Evolutionary conservation across 2,888 invertebrate species (phyloP), one percentile per base, ranked within the genome.

Genomic region (Macrophya annulata): DNA sequence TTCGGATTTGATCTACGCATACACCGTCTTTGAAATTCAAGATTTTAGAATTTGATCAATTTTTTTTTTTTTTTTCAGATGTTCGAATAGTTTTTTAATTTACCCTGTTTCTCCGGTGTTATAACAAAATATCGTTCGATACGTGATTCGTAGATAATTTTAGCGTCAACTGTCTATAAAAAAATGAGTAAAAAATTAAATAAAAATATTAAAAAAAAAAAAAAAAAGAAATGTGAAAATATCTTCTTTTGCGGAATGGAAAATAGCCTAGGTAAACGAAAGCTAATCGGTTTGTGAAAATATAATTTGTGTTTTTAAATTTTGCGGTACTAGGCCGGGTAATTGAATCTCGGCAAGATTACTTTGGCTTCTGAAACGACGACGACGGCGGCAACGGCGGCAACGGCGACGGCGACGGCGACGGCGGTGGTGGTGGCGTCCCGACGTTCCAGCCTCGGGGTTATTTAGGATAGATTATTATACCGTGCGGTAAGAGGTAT

Each of bases 381-480:
- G 40, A n/a, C n/a, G 82, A 81, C 43, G 45, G n/a, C 15, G 25
- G 71, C 8, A 72, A 10, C 21, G 4, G 40, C 17, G 71, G 68
- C 71, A 21, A 62, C 48, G 72, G 65, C 10, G 45, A 21, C 59
- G 59, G 59, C 21, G 59, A 1, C n/a, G 59, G 10, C 48, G 65
- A 17, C n/a, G 21, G 65, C n/a, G 9, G 45, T 4, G 31, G 51
- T 10, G 31, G 55, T 62, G 21, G 48, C 79, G 81, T 83, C 88
- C 88, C 88, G 88, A 88, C 48, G 31, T 83, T 9, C 89, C 88
- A 90, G 89, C 91, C 92, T 89, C 89, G 88, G 90, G 92, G 90
- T 93, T 93, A 93, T 93, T 92, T 92, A 92, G 92, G 92, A 92
- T 90, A 91, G 92, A 93, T 93, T 93, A 93, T 93, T 91, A 89